Evolutionary conservation across 2,113 vertebrate species (phyloP), one percentile per base, ranked within the genome.

Genomic region (Oreocharis arfaki): DNA sequence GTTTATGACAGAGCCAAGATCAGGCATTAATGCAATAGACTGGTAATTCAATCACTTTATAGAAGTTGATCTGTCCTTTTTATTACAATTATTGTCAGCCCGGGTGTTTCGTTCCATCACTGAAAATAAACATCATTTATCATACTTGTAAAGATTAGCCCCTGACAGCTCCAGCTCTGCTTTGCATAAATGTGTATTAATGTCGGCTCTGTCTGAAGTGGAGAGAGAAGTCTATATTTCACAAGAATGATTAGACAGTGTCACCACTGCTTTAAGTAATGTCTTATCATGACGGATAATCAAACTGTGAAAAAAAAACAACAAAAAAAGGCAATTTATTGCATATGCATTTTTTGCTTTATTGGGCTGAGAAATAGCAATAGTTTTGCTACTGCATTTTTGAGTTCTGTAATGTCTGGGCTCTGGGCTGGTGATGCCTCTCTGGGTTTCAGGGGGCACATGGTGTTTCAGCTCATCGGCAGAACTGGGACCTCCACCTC

Each of bases 81-180:
- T 99, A 99, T 99, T 99, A 98, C 98, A 99, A 99, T 99, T 99
- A 99, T 99, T 98, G 98, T 99, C 98, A 98, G 98, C 97, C 98
- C 97, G 98, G 98, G 99, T 98, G 98, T 99, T 99, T 98, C 98
- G 97, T 99, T 99, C 99, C 99, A 99, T 99, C 99, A 99, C 97
- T 97, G 97, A 98, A 98, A 99, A 99, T 99, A 99, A 99, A 99
- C 99, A 99, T 98, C 99, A 99, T 99, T 99, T 97, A 99, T 99
- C 99, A 99, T 99, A 98, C 98, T 99, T 98, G 98, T 97, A 97
- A 98, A 98, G 98, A 99, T 99, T 99, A 99, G 98, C 98, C 78
- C 68, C 95, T 98, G 99, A 99, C 99, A 99, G 99, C 97, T 95
- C 91, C 96, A 77, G 96, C 97, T 93, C 95, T 98, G 98, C 98